These are phyloP conservation scores for Neotoma lepida DNA, from an alignment of 2,113 vertebrate genomes.

Conservation along the genomic window DNA sequence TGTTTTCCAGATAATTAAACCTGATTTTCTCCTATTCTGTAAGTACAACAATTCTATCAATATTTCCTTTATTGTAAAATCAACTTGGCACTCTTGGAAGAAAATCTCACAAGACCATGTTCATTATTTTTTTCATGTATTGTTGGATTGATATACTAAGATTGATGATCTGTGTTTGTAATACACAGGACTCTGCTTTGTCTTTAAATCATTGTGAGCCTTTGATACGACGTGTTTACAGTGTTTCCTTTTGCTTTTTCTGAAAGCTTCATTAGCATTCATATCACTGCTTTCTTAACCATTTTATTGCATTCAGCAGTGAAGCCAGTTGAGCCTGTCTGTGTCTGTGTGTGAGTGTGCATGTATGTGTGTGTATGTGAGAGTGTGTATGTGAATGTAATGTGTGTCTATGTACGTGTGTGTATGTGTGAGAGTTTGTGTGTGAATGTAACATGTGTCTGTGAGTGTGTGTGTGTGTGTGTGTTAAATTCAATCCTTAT, in stretches of 20 bases:
- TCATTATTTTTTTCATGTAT: background rate
- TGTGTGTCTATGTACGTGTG: background rate
- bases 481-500: background rate
- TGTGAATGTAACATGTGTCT: background rate
- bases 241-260: background rate
- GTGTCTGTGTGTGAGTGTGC: too few species aligned
- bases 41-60: background rate
- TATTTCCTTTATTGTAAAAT: background rate
- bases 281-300: background rate
- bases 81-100: background rate
- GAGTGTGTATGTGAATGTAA: background rate
- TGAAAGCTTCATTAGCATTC: background rate
- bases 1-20: background rate
- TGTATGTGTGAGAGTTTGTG: background rate
- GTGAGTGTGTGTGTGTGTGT: background rate
- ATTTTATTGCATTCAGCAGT: background rate
- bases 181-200: background rate
- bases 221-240: background rate
- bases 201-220: background rate
- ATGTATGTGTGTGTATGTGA: background rate
- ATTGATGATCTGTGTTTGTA: background rate
- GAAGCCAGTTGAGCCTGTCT: background rate
- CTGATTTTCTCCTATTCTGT: background rate
- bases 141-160: background rate
- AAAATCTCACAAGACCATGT: background rate